Evolutionary conservation across 1,140 invertebrate genomes (phyloP).

Genomic region (Leptinotarsa defecta): DNA sequence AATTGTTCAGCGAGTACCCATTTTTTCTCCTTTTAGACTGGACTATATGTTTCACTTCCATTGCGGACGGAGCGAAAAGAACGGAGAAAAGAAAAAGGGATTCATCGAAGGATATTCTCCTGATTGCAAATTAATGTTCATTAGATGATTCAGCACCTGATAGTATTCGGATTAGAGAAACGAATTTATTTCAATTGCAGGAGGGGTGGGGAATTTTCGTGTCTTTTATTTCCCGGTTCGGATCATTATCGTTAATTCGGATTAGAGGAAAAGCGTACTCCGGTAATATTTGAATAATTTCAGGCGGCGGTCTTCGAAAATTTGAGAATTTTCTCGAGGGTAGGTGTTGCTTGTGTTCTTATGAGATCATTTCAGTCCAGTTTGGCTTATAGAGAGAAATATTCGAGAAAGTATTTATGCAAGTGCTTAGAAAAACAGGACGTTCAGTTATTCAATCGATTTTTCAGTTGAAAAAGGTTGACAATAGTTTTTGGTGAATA

Average conservation of each 20-base stretch:
- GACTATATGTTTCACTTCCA: constrained; percentile 17
- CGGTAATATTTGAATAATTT: constrained; percentile 18
- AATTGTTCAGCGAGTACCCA: no score
- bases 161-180: constrained; percentile 21
- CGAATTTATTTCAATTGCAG: constrained; percentile 23
- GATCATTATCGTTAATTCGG: constrained; percentile 18
- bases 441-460: no score
- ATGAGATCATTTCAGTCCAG: no score
- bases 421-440: no score
- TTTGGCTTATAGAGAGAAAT: no score
- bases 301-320: not conserved
- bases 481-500: no score
- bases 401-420: no score
- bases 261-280: constrained; percentile 6
- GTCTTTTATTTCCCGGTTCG: constrained; percentile 9
- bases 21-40: no score
- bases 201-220: constrained; percentile 5
- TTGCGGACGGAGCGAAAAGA: constrained; percentile 8
- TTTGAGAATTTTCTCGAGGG: not conserved
- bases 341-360: no score
- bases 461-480: no score
- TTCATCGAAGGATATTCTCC: constrained; percentile 21
- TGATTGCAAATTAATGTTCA: constrained; percentile 30
- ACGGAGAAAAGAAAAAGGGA: not conserved
- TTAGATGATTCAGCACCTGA: constrained; percentile 28